These are phyloP conservation scores for Prolemur simus DNA, from an alignment of 2,113 vertebrate species.

Conservation along the genomic window DNA sequence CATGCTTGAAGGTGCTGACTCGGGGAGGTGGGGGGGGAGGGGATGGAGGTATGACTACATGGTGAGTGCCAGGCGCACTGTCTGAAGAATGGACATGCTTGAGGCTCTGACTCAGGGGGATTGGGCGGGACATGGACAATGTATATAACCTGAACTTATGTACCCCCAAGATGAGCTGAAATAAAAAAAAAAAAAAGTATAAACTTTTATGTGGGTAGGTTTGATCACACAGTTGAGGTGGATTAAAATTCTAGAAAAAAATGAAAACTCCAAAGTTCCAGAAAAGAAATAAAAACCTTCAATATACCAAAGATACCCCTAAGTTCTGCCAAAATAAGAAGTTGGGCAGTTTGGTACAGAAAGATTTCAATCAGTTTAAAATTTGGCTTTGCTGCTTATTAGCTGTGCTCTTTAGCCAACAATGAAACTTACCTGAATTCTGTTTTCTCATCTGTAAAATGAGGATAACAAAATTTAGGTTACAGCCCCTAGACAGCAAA, in stretches of 20 bases:
- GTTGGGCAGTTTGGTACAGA: neutral
- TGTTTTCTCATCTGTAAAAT: neutral
- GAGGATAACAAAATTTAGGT: neutral
- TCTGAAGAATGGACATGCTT: too few species aligned
- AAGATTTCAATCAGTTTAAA: neutral
- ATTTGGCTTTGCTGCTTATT: neutral
- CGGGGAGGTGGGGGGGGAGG: too few species aligned
- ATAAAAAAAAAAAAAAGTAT: too few species aligned
- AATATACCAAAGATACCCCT: neutral
- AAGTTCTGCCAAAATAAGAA: neutral
- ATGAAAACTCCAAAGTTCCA: neutral
- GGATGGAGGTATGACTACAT: too few species aligned
- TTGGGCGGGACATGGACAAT: too few species aligned
- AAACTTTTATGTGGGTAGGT: neutral
- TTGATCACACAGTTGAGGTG: neutral
- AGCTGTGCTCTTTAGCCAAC: neutral
- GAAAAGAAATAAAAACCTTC: slow-evolving; percentile 11
- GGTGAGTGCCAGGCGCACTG: too few species aligned
- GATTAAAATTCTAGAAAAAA: neutral
- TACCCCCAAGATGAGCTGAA: too few species aligned
- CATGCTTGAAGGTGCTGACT: too few species aligned
- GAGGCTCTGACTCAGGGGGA: too few species aligned
- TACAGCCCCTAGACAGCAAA: neutral
- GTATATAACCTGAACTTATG: too few species aligned
- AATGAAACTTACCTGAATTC: neutral